Evolutionary conservation across 2,888 invertebrate genomes (phyloP), one percentile per base, ranked within the genome.

Genomic region (Tinea pellionella): DNA sequence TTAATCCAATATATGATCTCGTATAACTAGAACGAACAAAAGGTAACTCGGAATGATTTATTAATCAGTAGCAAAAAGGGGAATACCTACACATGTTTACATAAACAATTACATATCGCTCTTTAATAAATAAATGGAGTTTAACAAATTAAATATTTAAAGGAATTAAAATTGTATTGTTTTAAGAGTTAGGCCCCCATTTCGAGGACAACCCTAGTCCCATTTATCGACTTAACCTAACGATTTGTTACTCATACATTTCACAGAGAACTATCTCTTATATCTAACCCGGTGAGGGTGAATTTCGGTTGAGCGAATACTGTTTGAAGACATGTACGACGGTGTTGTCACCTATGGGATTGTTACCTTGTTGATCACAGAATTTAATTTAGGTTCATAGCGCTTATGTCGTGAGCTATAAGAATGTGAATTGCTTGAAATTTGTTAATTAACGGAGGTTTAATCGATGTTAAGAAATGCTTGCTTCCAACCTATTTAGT

Each of bases 261-360:
- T 15, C 47, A 16, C 15, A n/a, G 47, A 16, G 8, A 16, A 16
- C 8, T 15, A 16, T 15, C n/a, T 15, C 15, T 47, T 47, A 47
- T 1, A 47, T 13, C n/a, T 16, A 47, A 47, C 2, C 47, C 1
- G 4, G 12, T 15, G n/a, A 16, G 13, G 47, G 8, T 16, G 47
- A 47, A 16, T 16, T 47, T 47, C 16, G 47, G 3, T 47, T 47
- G 16, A 47, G 4, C 15, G n/a, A 13, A 6, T 15, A n/a, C 13
- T 16, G 47, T 15, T 13, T 47, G 16, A 24, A 12, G 18, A 53
- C 53, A 53, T 24, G 53, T 11, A 53, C 19, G 18, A 53, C 53
- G 53, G 53, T 53, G 53, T 53, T 24, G 53, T 53, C 53, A 53
- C 53, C 53, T 53, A 24, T 53, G 53, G 53, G 53, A 53, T 18